Evolutionary conservation across 1,140 invertebrate species (phyloP), one percentile per base, ranked within the genome.

Genomic region (Trichonephila clavata): DNA sequence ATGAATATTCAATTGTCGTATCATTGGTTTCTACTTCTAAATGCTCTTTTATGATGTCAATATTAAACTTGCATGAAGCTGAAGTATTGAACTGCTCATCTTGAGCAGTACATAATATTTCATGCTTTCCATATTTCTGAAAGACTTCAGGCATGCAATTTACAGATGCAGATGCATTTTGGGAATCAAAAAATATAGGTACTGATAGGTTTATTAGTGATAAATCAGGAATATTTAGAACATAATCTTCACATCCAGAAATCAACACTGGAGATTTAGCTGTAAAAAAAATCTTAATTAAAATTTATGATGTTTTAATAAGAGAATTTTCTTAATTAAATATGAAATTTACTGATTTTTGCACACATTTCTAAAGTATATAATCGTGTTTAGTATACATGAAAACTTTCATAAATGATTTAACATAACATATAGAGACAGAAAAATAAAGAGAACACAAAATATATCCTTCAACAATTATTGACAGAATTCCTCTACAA

Each of bases 221-320:
- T 50, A 57, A 50, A 39, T 80, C 50, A 16, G 7, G 18, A 60
- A 24, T n/a, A 7, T 60, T 39, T 2, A 90, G 6, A 39, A 50
- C 60, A 20, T 39, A 32, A 90, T 80, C 39, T 18, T 61, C 57
- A 80, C 89, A 90, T 8, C 71, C 89, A 90, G 89, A 90, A 60
- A 81, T 60, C 16, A 90, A 61, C 2, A 63, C 32, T 21, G 71
- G 89, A 16, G 68, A 4, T n/a, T 89, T n/a, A 89, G 20, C 87
- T 89, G 39, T 0, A 77, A 71, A 57, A 39, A 20, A 21, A 84
- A 7, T 63, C 63, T 1, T 80, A 32, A 80, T 80, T 21, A 32
- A 50, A 81, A 20, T 81, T 16, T 43, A 50, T 8, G 10, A 13
- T 5, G 1, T 10, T 50, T 50, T 50, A 10, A 50, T 5, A 50